Conservation (phyloP, 2,888 invertebrate species). For the Philereme transversata region DNA sequence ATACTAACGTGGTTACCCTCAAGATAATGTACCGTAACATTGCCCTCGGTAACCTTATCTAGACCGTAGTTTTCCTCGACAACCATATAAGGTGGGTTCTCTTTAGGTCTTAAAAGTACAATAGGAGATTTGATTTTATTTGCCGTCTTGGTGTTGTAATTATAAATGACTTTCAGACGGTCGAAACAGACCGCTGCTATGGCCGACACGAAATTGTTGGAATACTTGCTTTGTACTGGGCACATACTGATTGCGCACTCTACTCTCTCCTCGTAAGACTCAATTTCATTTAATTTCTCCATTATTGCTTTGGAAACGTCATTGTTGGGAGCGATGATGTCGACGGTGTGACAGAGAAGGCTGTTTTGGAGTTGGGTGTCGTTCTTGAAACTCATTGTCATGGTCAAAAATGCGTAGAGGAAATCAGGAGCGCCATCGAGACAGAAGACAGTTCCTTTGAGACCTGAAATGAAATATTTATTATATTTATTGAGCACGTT, state of each 20-base stretch:
- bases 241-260: constrained; percentile 66
- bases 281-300: constrained; percentile 77
- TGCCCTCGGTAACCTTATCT: constrained; percentile 81
- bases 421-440: constrained; percentile 93
- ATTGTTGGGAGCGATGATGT: constrained; percentile 71
- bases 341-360: constrained; percentile 82
- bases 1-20: constrained; percentile 90
- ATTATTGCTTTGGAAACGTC: constrained; percentile 63
- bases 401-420: constrained; percentile 81
- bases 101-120: constrained; percentile 86
- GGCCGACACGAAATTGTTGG: constrained; percentile 55
- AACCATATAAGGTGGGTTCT: constrained; percentile 74
- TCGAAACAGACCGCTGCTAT: constrained; percentile 66
- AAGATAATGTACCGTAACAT: constrained; percentile 85
- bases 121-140: constrained; percentile 84
- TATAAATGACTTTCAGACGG: constrained; percentile 80
- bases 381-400: constrained; percentile 70
- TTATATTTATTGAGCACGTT: too few relatives aligned
- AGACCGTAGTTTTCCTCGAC: constrained; percentile 87
- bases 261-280: constrained; percentile 84
- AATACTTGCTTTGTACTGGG: constrained; percentile 69
- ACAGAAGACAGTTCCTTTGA: constrained; percentile 86
- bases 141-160: constrained; percentile 70
- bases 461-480: constrained; percentile 52
- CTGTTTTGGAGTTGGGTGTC: constrained; percentile 83